Evolutionary conservation across 1,140 invertebrate genomes (phyloP), one percentile per base, ranked within the genome.

Genomic region (Gyrodactylus salaris): DNA sequence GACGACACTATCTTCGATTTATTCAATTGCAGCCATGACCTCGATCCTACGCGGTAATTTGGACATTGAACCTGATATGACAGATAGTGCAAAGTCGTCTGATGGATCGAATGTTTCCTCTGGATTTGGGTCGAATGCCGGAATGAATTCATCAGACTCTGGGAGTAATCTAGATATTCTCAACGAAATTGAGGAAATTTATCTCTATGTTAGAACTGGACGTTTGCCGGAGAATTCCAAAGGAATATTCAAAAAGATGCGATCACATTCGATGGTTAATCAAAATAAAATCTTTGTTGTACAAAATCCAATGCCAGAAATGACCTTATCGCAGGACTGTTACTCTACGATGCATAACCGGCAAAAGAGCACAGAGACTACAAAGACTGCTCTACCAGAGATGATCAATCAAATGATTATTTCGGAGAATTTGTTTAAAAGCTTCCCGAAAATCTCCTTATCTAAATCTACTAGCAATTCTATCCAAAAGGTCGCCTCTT

Each of bases 171-270:
- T 24, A 1, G 70, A 71, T 24, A 71, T 24, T 24, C 25, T 71
- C 21, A 25, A 71, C 25, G 70, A 71, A 25, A 71, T 71, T 25
- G 70, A 71, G 26, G 70, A 71, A 16, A 71, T 71, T 2, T 71
- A 71, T 71, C 25, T 24, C 25, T 71, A 71, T 71, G 70, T 71
- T 20, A 71, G 70, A 71, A 71, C 70, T 2, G 70, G 70, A 1
- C n/a, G 70, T 25, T 25, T 71, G 20, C 70, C 70, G 7, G 34
- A 54, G 7, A 54, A n/a, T n/a, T n/a, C n/a, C n/a, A n/a, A 54
- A n/a, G n/a, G n/a, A n/a, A n/a, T n/a, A 16, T 54, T 16, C n/a
- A 54, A n/a, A n/a, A 54, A 54, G 34, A 7, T 54, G 7, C 34
- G n/a, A 54, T 16, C 7, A 16, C 34, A 54, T 7, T 54, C 34